Percentiles rank a stretch among this genome's conserved stretches.
Evolutionary conservation across 2,797 vertebrate genomes (phyloP).

Genomic region (Poecile montanus): DNA sequence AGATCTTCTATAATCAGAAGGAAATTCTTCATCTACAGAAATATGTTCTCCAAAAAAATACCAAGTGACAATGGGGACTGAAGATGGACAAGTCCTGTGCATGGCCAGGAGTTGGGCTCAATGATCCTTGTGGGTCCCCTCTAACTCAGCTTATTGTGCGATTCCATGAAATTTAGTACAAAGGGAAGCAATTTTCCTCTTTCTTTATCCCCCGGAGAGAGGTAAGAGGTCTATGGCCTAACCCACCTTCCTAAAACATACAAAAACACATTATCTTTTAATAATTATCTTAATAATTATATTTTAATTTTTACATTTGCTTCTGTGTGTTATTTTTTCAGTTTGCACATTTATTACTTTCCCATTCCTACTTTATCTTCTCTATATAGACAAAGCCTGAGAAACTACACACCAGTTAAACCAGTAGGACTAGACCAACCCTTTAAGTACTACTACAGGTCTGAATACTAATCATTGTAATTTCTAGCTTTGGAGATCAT

Average conservation of each 20-base stretch:
- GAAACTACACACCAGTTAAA: background rate
- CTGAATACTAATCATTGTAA: background rate
- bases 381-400: background rate
- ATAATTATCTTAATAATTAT: background rate
- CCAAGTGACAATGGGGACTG: background rate
- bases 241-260: background rate
- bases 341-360: background rate
- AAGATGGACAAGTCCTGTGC: background rate
- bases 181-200: background rate
- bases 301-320: background rate
- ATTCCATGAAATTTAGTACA: background rate
- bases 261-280: background rate
- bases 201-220: background rate
- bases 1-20: background rate
- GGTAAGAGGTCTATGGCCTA: background rate
- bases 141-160: background rate
- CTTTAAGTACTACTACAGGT: background rate
- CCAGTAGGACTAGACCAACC: background rate
- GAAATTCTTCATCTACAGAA: background rate
- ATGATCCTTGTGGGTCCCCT: background rate
- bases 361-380: background rate
- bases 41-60: background rate
- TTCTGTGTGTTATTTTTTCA: background rate
- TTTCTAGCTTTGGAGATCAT: background rate
- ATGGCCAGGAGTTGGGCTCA: accelerated